Base-by-base conservation (phyloP, 2,888 invertebrate genomes). In the Clanis bilineata region DNA sequence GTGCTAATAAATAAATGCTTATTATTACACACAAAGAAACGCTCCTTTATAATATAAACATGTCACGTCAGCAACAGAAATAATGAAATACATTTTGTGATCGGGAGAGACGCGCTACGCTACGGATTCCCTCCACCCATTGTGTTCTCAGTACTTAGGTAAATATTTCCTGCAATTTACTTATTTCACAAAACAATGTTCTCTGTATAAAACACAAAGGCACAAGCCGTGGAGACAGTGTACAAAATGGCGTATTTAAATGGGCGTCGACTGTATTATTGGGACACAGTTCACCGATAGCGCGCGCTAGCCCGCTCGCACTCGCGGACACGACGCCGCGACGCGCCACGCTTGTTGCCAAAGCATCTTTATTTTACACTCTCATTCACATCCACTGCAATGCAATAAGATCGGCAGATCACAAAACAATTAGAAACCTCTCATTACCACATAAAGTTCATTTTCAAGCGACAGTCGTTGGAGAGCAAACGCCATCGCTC, bases 241-340 rank as follows among this genome's bases (percentile, higher is more conserved):
- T 84, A 91, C 91, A 92, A 92, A 90, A 92, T 92, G 92, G 92
- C 92, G 92, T 88, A 90, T 90, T 92, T 91, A 91, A 92, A 91
- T 90, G 92, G 91, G 91, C 91, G 91, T 86, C 82, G 82, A 88
- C 90, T 85, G 86, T 86, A 88, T 89, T 87, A 87, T 88, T 78
- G 80, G 73, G 77, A 67, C 77, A 76, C 70, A 74, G 80, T 80
- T 76, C 81, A 74, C 79, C 79, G 73, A 74, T 74, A 73, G 67
- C 71, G 69, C 62, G 74, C 71, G 74, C 80, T 79, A 71, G 74
- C 83, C 79, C 76, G 66, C 82, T 89, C 86, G 77, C 88, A 83
- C 89, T 67, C 63, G 63, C 68, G 62, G 63, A 66, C 18, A 28
- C 28, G 28, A 10, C 25, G 21, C 18, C 10, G 2, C 25, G 15